Evolutionary conservation across 2,888 invertebrate genomes (phyloP), one percentile per base, ranked within the genome.

Genomic region (Lycia hirtaria): DNA sequence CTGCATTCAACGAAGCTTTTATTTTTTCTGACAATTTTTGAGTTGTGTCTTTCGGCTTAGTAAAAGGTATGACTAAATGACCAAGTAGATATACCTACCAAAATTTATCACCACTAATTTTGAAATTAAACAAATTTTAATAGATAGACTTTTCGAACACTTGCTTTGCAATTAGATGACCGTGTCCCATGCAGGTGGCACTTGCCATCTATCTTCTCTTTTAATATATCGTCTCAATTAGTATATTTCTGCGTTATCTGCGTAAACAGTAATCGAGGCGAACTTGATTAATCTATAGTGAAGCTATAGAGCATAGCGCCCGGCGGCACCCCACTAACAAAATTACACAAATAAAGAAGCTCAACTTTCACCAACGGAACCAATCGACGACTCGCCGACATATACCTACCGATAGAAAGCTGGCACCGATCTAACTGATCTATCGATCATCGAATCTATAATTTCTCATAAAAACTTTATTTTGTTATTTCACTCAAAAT

Each of bases 301-400:
- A 5, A 4, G 17, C 28, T 49, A 22, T 45, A 45, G 52, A 51
- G 55, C 62, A 53, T 45, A 47, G 37, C 56, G 50, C 59, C 58
- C 57, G 32, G 47, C 59, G 43, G 37, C 56, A 52, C 59, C 58
- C 57, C 37, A 50, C 59, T 45, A 41, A 58, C 53, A 45, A 53
- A 63, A 66, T 64, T 56, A 66, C 65, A 64, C 58, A 66, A 64
- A 64, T 62, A 66, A 66, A 60, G 48, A 58, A 58, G 48, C 41
- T 2, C 3, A 37, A 66, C 66, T 66, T 66, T 66, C 66, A 60
- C 66, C 64, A 17, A 45, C 44, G 44, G 38, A 47, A 14, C 35
- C 44, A 37, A 48, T 48, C 57, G 6, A 5, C 20, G n/a, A 17
- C 40, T 28, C 41, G 32, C 26, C 14, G 40, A 40, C 54, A 48